phyloP scores from a whole-genome alignment of 2,113 vertebrate genomes.

The Salvator merianae region DNA sequence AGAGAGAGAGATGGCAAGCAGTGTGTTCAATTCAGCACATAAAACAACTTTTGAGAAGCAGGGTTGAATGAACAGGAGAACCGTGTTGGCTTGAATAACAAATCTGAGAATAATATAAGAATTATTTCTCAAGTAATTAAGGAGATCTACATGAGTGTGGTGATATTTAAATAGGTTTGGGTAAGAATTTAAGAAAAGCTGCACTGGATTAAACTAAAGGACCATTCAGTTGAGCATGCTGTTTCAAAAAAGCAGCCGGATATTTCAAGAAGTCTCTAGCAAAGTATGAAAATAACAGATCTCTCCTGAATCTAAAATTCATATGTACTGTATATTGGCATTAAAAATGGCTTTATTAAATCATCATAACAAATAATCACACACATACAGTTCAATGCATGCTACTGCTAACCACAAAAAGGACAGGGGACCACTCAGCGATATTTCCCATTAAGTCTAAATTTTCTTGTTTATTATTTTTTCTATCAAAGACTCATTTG shows the following conservation, averaged over 20 bases:
- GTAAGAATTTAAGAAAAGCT: background rate
- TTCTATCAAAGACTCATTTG: too few relatives aligned
- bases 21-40: background rate
- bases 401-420: background rate
- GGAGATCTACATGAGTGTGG: background rate
- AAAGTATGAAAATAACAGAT: background rate
- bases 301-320: background rate
- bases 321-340: background rate
- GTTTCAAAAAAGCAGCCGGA: background rate
- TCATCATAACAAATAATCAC: background rate
- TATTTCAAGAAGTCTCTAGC: background rate
- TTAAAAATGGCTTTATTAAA: background rate
- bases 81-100: background rate
- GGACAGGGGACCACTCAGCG: background rate
- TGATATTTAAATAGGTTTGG: background rate
- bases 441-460: background rate
- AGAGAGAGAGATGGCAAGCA: background rate
- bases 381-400: background rate
- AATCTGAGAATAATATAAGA: background rate
- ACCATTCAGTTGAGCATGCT: background rate
- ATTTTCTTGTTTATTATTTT: too few relatives aligned
- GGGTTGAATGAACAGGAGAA: slow-evolving; percentile 3
- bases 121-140: background rate
- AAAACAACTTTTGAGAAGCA: slow-evolving; percentile 5
- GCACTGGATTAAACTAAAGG: background rate